Percentiles rank a stretch among this genome's conserved stretches.
phyloP scores from a whole-genome alignment of 2,797 vertebrate species.

The Cephalopachus bancanus region DNA sequence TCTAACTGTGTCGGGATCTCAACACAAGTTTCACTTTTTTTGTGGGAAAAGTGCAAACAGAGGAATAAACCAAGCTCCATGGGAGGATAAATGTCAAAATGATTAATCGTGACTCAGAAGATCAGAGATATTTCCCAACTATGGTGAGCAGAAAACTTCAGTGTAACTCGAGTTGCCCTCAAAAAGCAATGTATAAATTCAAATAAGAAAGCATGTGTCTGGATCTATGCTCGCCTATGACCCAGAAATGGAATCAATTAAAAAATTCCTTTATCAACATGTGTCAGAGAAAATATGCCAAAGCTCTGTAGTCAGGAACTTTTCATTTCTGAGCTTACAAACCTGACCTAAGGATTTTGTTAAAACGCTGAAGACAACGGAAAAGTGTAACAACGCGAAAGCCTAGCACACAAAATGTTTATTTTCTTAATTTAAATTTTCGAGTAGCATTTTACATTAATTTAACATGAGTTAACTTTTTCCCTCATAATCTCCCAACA shows the following conservation, averaged over 20 bases:
- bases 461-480: neutral
- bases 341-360: neutral
- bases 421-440: slow-evolving; percentile 48
- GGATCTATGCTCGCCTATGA: neutral
- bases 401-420: neutral
- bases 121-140: neutral
- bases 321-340: neutral
- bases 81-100: neutral
- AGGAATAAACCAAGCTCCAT: neutral
- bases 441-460: neutral
- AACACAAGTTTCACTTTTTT: neutral
- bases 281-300: neutral
- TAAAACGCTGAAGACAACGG: neutral
- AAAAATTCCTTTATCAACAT: neutral
- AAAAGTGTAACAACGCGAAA: neutral
- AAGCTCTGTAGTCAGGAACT: neutral
- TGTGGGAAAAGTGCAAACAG: neutral
- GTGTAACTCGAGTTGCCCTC: neutral
- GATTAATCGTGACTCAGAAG: neutral
- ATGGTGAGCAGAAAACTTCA: neutral
- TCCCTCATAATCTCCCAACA: neutral
- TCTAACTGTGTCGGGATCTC: neutral
- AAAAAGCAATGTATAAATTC: neutral
- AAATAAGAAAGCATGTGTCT: neutral
- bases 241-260: neutral